Conservation (phyloP, 2,797 vertebrate genomes). For the Typhlichthys subterraneus region DNA sequence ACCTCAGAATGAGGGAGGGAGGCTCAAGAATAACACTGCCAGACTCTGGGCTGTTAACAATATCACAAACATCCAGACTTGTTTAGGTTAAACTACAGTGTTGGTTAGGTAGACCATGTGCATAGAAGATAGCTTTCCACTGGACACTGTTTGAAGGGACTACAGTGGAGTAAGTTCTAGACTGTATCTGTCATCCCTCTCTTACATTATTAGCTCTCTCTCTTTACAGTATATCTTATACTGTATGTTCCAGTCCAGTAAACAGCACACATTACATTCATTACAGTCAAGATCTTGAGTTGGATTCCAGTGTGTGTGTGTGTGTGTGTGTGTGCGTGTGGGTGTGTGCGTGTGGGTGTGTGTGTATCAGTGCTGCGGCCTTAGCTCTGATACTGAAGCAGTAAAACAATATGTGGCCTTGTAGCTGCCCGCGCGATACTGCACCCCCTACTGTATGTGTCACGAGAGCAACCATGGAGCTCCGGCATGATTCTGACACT, state of each 20-base stretch:
- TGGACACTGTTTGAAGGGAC: not conserved
- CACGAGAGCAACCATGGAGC: constrained; percentile 9
- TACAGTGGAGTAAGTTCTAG: constrained; percentile 22
- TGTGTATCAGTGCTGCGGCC: too few relatives aligned
- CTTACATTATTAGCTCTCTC: not conserved
- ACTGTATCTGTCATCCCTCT: not conserved
- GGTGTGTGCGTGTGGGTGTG: too few relatives aligned
- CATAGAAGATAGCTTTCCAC: not conserved
- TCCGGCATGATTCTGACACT: constrained; percentile 1
- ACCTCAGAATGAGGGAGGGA: not conserved
- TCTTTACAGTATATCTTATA: not conserved
- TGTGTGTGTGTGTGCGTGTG: too few relatives aligned
- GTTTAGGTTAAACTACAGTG: constrained; percentile 33
- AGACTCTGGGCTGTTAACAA: constrained; percentile 51
- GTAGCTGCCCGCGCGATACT: constrained; percentile 5
- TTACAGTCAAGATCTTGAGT: constrained; percentile 17
- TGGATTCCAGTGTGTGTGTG: not conserved
- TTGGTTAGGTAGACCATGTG: not conserved
- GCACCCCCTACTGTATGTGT: constrained; percentile 4
- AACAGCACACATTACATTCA: not conserved
- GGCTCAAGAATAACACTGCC: constrained; percentile 52
- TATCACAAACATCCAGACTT: constrained; percentile 64
- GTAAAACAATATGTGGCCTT: constrained; percentile 44
- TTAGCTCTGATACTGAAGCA: not conserved
- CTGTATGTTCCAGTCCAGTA: not conserved